Base-by-base conservation (phyloP, 2,113 vertebrate genomes). In the Silurus meridionalis region DNA sequence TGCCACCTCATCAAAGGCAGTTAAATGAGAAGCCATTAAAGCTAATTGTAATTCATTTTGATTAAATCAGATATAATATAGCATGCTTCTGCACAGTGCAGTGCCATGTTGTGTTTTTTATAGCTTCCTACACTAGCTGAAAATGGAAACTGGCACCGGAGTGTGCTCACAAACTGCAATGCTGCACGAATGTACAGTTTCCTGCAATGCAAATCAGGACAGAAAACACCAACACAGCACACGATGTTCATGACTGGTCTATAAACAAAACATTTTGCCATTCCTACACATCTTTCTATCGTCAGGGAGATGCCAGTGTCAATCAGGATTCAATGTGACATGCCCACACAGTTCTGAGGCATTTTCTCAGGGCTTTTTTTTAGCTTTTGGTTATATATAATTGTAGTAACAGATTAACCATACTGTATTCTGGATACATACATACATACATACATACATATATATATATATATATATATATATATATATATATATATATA, bases 1-100 rank as follows among this genome's bases (percentile, higher is more conserved):
- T 1, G 4, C 50, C 13, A 10, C 52, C 11, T 79, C 53, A 48
- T 63, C 61, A 61, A 8, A 80, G 25, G 17, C 19, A 23, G 19
- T 63, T 7, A 81, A 64, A 63, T 14, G 19, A 81, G 37, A 64
- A 79, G 80, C 37, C 60, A 48, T 23, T 81, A 48, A 63, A 64
- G 80, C 57, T 81, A 81, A 81, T 48, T 81, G 80, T 63, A 81
- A 64, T 81, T 64, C 5, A 64, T 81, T 81, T 48, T 75, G 1
- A 58, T 78, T 28, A 79, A 63, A n/a, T 81, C 11, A 81, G 58
- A 48, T 5, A 8, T 81, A 48, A 64, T 21, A 60, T 64, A 63
- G 9, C 80, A 81, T 64, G 80, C 60, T n/a, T 50, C 58, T 63
- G 9, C 60, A 63, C 19, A n/a, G 19, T 50, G 58, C 21, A 63